Conservation (phyloP, 2,888 invertebrate genomes). For the Taenaris catops region DNA sequence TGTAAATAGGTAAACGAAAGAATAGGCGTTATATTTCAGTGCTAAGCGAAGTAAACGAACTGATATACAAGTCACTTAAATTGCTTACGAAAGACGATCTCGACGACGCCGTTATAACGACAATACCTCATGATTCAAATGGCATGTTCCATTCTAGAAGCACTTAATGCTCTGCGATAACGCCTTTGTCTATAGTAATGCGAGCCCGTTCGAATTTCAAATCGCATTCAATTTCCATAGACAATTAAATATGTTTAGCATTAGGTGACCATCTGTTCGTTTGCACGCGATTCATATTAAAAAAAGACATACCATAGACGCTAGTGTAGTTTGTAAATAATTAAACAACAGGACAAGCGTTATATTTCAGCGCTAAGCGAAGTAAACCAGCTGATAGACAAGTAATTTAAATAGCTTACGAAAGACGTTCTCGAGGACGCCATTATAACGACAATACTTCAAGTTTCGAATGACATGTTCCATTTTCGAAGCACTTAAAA, state of each 20-base stretch:
- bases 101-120: conserved; percentile 22
- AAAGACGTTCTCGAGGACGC: conserved; percentile 19
- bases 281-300: too few species aligned
- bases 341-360: too few species aligned
- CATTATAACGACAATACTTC: conserved; percentile 25
- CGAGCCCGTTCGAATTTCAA: conserved; percentile 24
- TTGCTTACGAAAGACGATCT: conserved; percentile 16
- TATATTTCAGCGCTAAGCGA: conserved; percentile 10
- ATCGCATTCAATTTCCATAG: conserved; percentile 12
- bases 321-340: too few species aligned
- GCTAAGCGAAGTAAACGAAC: conserved; percentile 13
- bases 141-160: conserved; percentile 29
- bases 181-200: conserved; percentile 24
- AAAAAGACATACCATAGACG: too few species aligned
- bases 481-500: conserved; percentile 31
- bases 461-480: conserved; percentile 29
- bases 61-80: conserved; percentile 19
- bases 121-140: conserved; percentile 28
- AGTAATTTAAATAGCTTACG: conserved; percentile 20
- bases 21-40: conserved; percentile 2
- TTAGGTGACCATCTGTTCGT: too few species aligned
- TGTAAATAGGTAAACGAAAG: too few species aligned
- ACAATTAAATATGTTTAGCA: conserved; percentile 3
- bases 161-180: conserved; percentile 29
- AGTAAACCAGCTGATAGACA: conserved; percentile 14